phyloP scores from a whole-genome alignment of 2,888 invertebrate species.

The Carterocephalus palaemon region DNA sequence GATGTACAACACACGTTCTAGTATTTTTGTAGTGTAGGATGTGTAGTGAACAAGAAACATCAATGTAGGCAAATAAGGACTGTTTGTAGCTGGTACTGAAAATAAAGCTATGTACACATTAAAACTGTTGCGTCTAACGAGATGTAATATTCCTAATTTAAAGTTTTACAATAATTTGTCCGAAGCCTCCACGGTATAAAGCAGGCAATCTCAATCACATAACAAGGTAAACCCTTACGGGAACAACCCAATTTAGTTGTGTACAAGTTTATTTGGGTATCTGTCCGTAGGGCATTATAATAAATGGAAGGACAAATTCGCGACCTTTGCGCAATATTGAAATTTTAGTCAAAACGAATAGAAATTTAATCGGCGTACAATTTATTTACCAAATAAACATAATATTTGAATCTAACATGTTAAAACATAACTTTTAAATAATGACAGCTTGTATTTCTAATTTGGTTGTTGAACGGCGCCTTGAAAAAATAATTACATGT shows the following conservation, averaged over 20 bases:
- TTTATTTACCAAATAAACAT: not conserved
- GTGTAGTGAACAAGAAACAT: too few relatives aligned
- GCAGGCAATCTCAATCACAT: constrained; percentile 47
- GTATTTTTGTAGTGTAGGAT: too few relatives aligned
- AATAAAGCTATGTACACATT: too few relatives aligned
- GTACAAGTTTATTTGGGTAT: constrained; percentile 71
- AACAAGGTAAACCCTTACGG: constrained; percentile 31
- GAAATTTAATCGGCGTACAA: constrained; percentile 11
- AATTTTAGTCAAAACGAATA: constrained; percentile 41
- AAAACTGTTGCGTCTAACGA: constrained; percentile 6
- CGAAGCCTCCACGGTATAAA: constrained; percentile 50
- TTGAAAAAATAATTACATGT: too few relatives aligned
- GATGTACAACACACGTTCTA: too few relatives aligned
- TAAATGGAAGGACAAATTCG: constrained; percentile 67
- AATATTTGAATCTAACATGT: not conserved
- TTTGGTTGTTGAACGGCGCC: too few relatives aligned
- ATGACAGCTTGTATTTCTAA: too few relatives aligned
- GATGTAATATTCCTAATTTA: constrained; percentile 18
- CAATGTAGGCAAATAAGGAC: too few relatives aligned
- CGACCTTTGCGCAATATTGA: constrained; percentile 60
- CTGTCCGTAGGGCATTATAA: constrained; percentile 61
- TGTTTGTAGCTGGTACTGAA: too few relatives aligned
- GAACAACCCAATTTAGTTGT: constrained; percentile 69
- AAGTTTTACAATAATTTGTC: constrained; percentile 41
- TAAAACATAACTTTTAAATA: not conserved